Evolutionary conservation across 1,140 invertebrate species (phyloP).

Genomic region (Palaemon carinicauda): DNA sequence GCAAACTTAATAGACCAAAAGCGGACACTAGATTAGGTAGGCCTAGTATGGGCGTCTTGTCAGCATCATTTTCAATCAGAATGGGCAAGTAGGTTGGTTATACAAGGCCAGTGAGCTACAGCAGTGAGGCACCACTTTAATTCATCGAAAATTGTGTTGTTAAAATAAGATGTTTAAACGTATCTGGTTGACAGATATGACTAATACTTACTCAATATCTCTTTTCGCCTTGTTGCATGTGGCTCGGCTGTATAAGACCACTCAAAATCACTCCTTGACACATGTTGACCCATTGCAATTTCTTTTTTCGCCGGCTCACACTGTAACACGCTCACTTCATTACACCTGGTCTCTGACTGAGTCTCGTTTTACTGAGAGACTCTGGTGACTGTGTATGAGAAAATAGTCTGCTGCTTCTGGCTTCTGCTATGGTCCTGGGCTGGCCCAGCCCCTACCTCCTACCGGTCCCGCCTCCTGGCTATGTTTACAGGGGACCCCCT

Average conservation of each 20-base stretch:
- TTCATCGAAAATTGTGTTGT: background rate
- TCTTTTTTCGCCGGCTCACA: too few relatives aligned
- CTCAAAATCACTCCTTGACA: constrained; percentile 90
- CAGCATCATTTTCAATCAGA: too few relatives aligned
- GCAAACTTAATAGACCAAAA: background rate
- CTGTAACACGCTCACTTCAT: background rate
- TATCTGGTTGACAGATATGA: background rate
- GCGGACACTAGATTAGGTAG: background rate
- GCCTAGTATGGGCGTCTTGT: background rate
- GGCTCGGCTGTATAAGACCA: constrained; percentile 98
- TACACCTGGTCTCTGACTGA: too few relatives aligned
- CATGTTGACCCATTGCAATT: constrained; percentile 80
- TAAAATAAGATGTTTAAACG: background rate
- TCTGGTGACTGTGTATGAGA: too few relatives aligned
- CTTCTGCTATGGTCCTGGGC: too few relatives aligned
- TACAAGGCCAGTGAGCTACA: background rate
- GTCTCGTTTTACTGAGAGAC: too few relatives aligned
- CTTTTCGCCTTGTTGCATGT: constrained; percentile 92
- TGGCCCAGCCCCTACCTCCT: too few relatives aligned
- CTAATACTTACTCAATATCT: constrained; percentile 84
- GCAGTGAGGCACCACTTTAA: background rate
- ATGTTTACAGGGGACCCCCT: too few relatives aligned
- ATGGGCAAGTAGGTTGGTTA: too few relatives aligned
- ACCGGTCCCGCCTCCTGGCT: too few relatives aligned
- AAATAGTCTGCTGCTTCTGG: too few relatives aligned